phyloP scores from a whole-genome alignment of 2,888 invertebrate genomes.

The Leucoma salicis region DNA sequence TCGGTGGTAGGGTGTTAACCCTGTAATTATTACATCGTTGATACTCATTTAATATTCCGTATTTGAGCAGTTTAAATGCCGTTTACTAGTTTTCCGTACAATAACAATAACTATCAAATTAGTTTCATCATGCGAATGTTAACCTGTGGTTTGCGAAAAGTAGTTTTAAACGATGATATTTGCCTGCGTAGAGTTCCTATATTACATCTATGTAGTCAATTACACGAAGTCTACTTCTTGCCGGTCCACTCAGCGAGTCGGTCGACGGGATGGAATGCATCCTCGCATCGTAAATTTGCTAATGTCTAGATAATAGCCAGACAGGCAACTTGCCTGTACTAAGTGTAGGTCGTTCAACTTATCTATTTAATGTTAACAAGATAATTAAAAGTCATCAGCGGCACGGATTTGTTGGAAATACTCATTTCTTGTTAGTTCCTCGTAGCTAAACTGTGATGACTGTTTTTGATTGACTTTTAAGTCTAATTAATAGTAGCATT shows the following conservation, averaged over 20 bases:
- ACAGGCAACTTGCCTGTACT: constrained; percentile 38
- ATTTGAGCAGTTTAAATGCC: too few species aligned
- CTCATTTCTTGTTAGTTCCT: background rate
- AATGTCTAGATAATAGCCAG: constrained; percentile 62
- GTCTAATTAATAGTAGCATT: too few species aligned
- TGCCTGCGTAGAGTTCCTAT: background rate
- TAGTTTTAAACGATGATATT: background rate
- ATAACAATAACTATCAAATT: too few species aligned
- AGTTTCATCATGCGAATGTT: too few species aligned
- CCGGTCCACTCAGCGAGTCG: background rate
- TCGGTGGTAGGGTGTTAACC: too few species aligned
- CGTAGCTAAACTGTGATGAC: too few species aligned
- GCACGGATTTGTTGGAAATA: background rate
- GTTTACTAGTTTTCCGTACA: too few species aligned
- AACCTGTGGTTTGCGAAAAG: too few species aligned
- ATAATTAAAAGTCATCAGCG: background rate
- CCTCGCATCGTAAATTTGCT: constrained; percentile 59
- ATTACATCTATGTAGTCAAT: background rate
- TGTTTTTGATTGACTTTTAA: too few species aligned
- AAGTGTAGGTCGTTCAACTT: constrained; percentile 58
- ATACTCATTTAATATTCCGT: too few species aligned
- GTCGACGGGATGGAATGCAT: constrained; percentile 30
- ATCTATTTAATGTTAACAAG: constrained; percentile 10
- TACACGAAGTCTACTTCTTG: background rate
- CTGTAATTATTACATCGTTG: too few species aligned